Base-by-base conservation (phyloP, 2,888 invertebrate genomes). In the Eupithecia subumbrata region DNA sequence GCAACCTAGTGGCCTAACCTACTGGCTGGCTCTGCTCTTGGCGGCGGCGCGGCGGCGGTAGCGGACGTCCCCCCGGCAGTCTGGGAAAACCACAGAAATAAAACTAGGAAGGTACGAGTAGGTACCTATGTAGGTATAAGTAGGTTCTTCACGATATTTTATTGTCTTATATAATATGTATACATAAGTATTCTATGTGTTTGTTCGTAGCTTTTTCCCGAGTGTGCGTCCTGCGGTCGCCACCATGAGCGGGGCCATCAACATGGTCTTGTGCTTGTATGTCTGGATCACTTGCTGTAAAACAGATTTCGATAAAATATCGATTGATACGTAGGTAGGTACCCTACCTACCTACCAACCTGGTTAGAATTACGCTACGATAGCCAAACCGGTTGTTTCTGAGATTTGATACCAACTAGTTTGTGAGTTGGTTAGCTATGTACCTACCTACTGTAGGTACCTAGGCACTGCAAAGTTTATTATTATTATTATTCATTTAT, bases 251-350 rank as follows among this genome's bases (percentile, higher is more conserved):
- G 95, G 94, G 0, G 93, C 89, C 76, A 92, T 89, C 91, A 92
- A 90, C 95, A 91, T 93, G 48, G 91, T 89, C 84, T 96, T 96
- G 83, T 95, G 95, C 85, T 96, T 96, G 76, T 96, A 95, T 5
- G 96, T 95, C 78, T 96, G 95, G 69, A 97, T 96, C 18, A 97
- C 95, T 96, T 96, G 96, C 96, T 97, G 91, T 8, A 76, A 76
- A 43, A 66, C 0, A 66, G 8, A 43, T 22, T 48, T 40, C 37
- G 4, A 52, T 69, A 25, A 8, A 45, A 43, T 37, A 37, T 37
- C n/a, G 34, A 7, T 34, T 7, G 34, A n/a, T 34, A 34, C 34
- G 3, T 34, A 34, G 5, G 3, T 34, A 34, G 34, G 34, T 34
- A 30, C 30, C 1, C 30, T 30, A 30, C 3, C 30, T 30, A 30